Evolutionary conservation across 1,140 invertebrate genomes (phyloP), one percentile per base, ranked within the genome.

Genomic region (Drosophila santomea): DNA sequence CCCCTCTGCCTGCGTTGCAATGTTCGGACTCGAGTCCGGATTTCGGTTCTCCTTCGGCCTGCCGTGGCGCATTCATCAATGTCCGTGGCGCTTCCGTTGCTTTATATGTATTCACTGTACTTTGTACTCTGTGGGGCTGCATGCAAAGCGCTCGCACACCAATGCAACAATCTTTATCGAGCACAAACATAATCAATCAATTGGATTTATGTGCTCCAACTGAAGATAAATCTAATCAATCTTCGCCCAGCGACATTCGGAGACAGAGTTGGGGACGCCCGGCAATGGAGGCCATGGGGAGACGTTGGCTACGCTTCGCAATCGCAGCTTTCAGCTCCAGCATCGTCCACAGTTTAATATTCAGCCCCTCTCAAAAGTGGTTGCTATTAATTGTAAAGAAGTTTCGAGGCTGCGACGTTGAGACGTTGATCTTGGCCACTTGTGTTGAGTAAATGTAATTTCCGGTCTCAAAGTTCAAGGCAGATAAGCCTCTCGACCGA

Each of bases 211-310:
- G 90, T 83, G 82, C 73, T 81, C 80, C 80, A 88, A 90, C 90
- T 90, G 77, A 76, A 91, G 90, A 91, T 91, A 91, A 91, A 91
- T 90, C 90, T 90, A 91, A 91, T 91, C 90, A 91, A 91, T 91
- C 90, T 91, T 90, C 51, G 63, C 67, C 64, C 72, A 59, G 64
- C 84, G 83, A 83, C 83, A 71, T 48, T 71, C 68, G 64, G 77
- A 56, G 76, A 51, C 55, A 64, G 73, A 54, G 47, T 59, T 58
- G 59, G 39, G 54, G 57, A 50, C 63, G 59, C 28, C 55, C 56
- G 55, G 17, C 44, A 41, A 14, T 58, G 74, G 47, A 51, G 38
- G 39, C 56, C 11, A 48, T 20, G 43, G n/a, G 10, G 41, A 23
- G 10, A 39, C 44, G 44, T 15, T 51, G 38, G n/a, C 25, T 38